Evolutionary conservation across 2,888 invertebrate species (phyloP).

Genomic region (Micoletzkya japonica): DNA sequence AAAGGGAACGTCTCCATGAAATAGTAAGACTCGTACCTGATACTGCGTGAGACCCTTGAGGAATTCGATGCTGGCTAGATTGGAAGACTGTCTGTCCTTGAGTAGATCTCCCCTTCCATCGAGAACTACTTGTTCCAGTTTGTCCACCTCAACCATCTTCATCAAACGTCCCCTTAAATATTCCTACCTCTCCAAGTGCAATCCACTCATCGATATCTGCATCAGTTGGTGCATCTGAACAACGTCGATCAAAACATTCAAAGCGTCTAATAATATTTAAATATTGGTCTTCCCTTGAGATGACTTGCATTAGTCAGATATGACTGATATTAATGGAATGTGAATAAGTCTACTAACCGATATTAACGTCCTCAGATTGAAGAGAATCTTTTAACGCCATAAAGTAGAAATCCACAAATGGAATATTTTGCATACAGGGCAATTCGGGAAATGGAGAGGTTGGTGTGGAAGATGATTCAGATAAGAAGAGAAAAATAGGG

Average conservation of each 20-base stretch:
- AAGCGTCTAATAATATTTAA: too few species aligned
- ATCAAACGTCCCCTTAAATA: neutral
- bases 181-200: slow-evolving; percentile 49
- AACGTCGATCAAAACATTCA: too few species aligned
- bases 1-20: too few species aligned
- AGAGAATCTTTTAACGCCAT: slow-evolving; percentile 34
- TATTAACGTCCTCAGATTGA: neutral
- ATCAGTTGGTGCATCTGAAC: slow-evolving; percentile 59
- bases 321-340: too few species aligned
- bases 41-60: slow-evolving; percentile 57
- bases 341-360: too few species aligned
- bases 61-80: slow-evolving; percentile 54
- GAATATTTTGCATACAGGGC: slow-evolving; percentile 11
- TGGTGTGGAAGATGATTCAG: neutral
- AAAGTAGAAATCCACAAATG: slow-evolving; percentile 45
- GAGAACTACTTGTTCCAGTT: slow-evolving; percentile 58
- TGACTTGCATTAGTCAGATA: too few species aligned
- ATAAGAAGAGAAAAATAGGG: neutral
- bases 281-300: too few species aligned
- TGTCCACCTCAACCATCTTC: slow-evolving; percentile 23
- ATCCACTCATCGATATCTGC: slow-evolving; percentile 60
- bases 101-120: slow-evolving; percentile 55
- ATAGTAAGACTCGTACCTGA: slow-evolving; percentile 46
- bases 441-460: neutral
- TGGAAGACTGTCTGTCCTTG: slow-evolving; percentile 55